Base-by-base conservation (phyloP, 2,113 vertebrate species). In the Macroglossus sobrinus region DNA sequence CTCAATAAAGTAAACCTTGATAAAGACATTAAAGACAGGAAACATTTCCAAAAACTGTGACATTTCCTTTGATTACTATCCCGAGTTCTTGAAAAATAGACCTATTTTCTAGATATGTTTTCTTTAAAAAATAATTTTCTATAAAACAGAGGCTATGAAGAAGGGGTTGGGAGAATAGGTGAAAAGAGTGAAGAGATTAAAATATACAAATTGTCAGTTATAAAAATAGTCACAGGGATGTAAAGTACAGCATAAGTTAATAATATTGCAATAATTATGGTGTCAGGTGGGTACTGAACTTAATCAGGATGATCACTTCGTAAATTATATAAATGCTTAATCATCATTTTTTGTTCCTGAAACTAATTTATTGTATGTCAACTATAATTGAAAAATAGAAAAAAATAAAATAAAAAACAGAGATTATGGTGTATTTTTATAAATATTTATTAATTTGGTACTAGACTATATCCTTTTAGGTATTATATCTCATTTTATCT, bases 401-500 rank as follows among this genome's bases (percentile, higher is more conserved):
- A 79, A 79, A 26, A n/a, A 10, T 13, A 47, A 55, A 57, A 55
- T 24, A 55, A 79, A 85, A 45, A 85, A 50, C 18, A 80, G 63
- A 68, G 69, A 11, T 16, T 47, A 84, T 71, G 13, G 1, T 69
- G 30, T 75, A 43, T 80, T 85, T 89, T 84, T 69, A 55, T 55
- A 97, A 75, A 74, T 93, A 86, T 76, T 64, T 84, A 74, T 84
- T 84, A 40, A 75, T 69, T 87, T 96, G 69, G 35, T 53, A 74
- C 50, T 89, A 69, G 47, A 47, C 18, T 61, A 66, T 10, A 74
- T 55, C 14, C 0, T 89, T 79, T 95, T 63, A 79, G 5, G 63
- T 93, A 40, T 63, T 76, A 18, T 47, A 61, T 82, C 35, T 81
- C 15, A 84, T 40, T 89, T 94, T 80, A 86, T 59, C 22, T 86